Conservation (phyloP, 2,113 vertebrate species). For the Elephantulus edwardii region DNA sequence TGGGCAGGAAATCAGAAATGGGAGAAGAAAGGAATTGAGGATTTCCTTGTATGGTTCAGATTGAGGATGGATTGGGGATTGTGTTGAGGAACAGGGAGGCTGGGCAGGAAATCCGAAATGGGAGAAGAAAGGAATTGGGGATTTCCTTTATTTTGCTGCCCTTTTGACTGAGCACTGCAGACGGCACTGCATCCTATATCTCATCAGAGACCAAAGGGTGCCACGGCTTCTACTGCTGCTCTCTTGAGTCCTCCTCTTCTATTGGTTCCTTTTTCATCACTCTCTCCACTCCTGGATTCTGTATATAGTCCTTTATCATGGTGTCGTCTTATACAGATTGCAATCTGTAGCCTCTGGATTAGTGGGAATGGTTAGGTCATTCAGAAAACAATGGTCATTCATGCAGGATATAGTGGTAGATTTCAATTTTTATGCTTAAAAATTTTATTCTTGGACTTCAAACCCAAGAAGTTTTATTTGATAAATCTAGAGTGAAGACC, state of each 20-base stretch:
- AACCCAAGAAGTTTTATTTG: neutral
- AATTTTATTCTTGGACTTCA: neutral
- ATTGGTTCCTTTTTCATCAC: neutral
- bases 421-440: neutral
- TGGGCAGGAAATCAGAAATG: neutral
- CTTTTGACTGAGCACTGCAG: neutral
- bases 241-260: neutral
- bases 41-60: too few species aligned
- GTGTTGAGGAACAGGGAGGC: neutral
- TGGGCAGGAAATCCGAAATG: neutral
- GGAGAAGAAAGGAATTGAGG: neutral
- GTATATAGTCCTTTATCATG: neutral
- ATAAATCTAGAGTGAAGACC: neutral
- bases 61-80: neutral
- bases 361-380: neutral
- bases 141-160: neutral
- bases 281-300: too few species aligned
- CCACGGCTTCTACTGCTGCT: neutral
- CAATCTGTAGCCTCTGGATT: neutral
- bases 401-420: neutral
- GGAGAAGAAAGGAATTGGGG: neutral
- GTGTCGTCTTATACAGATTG: neutral
- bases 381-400: neutral
- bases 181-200: fast-evolving
- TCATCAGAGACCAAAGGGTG: too few species aligned